A percentile compares a stretch with the other conserved stretches of the same genome.
phyloP scores from a whole-genome alignment of 1,140 invertebrate genomes.

The Idris sp. region DNA sequence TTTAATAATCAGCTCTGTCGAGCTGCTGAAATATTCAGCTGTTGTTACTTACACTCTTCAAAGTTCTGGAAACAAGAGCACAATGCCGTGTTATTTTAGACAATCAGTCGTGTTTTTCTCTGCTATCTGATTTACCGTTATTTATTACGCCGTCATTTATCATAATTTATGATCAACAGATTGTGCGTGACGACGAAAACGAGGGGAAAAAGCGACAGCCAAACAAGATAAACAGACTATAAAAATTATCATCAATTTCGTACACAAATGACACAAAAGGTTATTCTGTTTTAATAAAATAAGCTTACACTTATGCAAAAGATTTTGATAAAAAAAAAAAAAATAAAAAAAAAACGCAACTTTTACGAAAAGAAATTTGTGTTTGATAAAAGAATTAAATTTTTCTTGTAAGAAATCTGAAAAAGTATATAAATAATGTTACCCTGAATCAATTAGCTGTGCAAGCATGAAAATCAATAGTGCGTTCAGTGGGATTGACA shows the following conservation, averaged over 20 bases:
- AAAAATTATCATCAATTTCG: constrained; percentile 22
- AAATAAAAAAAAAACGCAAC: no score
- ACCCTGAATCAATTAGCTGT: no score
- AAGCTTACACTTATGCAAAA: no score
- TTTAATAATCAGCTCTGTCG: constrained; percentile 25
- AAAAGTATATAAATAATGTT: no score
- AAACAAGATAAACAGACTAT: constrained; percentile 21
- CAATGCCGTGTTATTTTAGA: constrained; percentile 29
- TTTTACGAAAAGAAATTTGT: no score
- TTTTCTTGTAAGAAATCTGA: no score
- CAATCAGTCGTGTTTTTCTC: constrained; percentile 23
- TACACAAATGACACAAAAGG: constrained; percentile 1
- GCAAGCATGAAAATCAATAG: constrained; percentile 4
- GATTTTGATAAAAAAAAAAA: no score
- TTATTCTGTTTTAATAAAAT: no score
- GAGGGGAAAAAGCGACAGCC: constrained; percentile 12
- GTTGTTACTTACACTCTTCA: constrained; percentile 25
- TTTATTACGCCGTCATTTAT: constrained; percentile 20
- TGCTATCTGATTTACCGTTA: constrained; percentile 28
- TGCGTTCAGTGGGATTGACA: constrained; percentile 18
- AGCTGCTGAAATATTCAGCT: constrained; percentile 25
- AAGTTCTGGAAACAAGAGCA: constrained; percentile 25
- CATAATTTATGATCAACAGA: constrained; percentile 36
- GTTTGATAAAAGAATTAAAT: no score
- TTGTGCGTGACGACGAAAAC: constrained; percentile 15